phyloP scores from a whole-genome alignment of 2,797 vertebrate genomes.

The Peromyscus eremicus region DNA sequence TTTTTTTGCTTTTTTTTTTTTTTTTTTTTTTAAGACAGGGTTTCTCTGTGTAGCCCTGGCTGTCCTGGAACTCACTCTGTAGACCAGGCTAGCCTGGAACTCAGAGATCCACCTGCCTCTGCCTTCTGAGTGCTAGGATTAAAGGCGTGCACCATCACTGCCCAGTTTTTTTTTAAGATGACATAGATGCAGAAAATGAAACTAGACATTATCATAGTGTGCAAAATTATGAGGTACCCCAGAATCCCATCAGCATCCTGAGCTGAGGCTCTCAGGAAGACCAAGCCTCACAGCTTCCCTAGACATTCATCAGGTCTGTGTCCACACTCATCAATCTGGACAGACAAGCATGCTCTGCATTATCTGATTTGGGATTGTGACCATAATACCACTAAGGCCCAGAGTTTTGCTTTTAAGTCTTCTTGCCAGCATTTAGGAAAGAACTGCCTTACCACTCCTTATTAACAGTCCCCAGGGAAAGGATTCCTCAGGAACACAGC shows the following conservation, averaged over 20 bases:
- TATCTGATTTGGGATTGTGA: constrained; percentile 63
- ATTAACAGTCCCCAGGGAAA: constrained; percentile 31
- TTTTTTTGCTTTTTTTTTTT: too few relatives aligned
- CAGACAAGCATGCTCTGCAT: constrained; percentile 67
- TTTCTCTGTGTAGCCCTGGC: background rate
- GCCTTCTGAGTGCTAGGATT: background rate
- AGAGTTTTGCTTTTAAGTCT: background rate
- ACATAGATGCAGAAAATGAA: constrained; percentile 55
- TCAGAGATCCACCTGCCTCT: background rate
- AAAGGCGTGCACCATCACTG: background rate
- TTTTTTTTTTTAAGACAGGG: background rate
- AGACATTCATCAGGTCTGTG: constrained; percentile 42
- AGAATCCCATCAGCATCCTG: background rate
- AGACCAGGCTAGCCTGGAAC: background rate
- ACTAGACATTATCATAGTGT: constrained; percentile 33
- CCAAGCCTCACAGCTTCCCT: background rate
- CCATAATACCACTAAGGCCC: background rate
- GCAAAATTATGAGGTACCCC: constrained; percentile 33
- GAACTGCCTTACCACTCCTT: background rate
- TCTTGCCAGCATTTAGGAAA: constrained; percentile 35
- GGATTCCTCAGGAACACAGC: background rate
- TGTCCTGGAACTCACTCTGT: background rate
- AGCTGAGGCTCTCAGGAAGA: constrained; percentile 1
- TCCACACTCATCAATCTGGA: constrained; percentile 32
- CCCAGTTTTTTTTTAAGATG: background rate